Conservation (phyloP, 1,140 invertebrate species). For the Tetramorium alpestre region DNA sequence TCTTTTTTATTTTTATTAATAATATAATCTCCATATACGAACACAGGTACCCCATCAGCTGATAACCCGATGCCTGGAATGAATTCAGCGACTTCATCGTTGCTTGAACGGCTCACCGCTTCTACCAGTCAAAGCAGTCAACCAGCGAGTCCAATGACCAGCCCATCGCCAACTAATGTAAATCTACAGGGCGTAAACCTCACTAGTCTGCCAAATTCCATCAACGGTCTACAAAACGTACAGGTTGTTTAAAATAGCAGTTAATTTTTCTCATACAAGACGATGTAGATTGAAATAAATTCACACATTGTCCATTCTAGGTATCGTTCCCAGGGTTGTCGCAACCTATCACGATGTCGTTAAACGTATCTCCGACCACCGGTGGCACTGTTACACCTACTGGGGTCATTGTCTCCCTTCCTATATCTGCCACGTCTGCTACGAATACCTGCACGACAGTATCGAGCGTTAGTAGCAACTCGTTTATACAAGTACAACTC, state of each 20-base stretch:
- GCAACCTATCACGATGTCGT: slow-evolving; percentile 91
- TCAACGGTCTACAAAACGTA: slow-evolving; percentile 92
- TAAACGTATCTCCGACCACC: slow-evolving; percentile 88
- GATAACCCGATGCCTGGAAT: slow-evolving; percentile 87
- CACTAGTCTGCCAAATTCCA: slow-evolving; percentile 90
- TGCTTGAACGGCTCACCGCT: slow-evolving; percentile 87
- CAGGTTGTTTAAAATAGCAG: slow-evolving; percentile 84
- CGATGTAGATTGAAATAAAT: slow-evolving; percentile 58
- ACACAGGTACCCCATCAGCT: slow-evolving; percentile 87
- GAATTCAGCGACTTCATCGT: slow-evolving; percentile 84
- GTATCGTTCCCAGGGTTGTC: slow-evolving; percentile 92
- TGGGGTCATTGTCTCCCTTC: slow-evolving; percentile 87
- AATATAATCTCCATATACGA: neutral
- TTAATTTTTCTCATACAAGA: slow-evolving; percentile 49
- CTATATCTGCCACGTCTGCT: slow-evolving; percentile 80
- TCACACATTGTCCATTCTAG: slow-evolving; percentile 80
- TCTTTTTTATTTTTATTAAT: neutral
- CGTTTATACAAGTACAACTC: neutral
- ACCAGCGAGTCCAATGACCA: slow-evolving; percentile 86
- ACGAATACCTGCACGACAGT: slow-evolving; percentile 85
- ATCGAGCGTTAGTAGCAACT: slow-evolving; percentile 81
- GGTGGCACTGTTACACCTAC: slow-evolving; percentile 86
- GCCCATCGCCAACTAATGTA: slow-evolving; percentile 87
- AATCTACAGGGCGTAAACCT: slow-evolving; percentile 92
- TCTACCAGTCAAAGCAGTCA: slow-evolving; percentile 84